phyloP scores from a whole-genome alignment of 2,888 invertebrate genomes.

The Pheosia gnoma region DNA sequence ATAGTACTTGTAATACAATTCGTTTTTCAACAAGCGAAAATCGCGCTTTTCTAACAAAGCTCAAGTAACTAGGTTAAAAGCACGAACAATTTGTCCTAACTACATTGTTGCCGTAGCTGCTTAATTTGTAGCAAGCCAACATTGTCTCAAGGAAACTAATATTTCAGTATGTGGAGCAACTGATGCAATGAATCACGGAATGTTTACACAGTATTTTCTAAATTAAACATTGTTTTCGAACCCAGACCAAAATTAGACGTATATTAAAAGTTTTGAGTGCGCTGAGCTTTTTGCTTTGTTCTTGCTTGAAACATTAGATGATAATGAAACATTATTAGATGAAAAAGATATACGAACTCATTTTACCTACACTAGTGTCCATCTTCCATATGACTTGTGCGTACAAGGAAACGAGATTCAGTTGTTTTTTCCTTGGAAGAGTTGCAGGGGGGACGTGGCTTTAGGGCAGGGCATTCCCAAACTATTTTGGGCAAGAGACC shows the following conservation, averaged over 20 bases:
- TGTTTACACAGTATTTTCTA: conserved; percentile 55
- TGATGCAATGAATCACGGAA: conserved; percentile 63
- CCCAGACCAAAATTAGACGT: conserved; percentile 46
- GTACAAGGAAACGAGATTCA: too few species aligned
- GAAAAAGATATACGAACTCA: too few species aligned
- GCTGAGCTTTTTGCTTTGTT: neutral
- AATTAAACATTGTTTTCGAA: conserved; percentile 59
- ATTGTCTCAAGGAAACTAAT: conserved; percentile 49
- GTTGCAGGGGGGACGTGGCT: too few species aligned
- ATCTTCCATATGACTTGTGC: too few species aligned
- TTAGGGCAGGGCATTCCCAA: too few species aligned
- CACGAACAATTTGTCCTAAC: neutral
- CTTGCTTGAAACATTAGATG: neutral
- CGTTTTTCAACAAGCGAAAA: too few species aligned
- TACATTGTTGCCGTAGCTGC: conserved; percentile 16
- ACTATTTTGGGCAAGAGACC: too few species aligned
- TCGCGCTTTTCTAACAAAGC: too few species aligned
- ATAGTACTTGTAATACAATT: too few species aligned
- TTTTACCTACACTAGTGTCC: too few species aligned
- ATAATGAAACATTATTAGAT: too few species aligned
- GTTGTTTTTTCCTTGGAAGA: too few species aligned
- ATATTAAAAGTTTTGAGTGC: conserved; percentile 18
- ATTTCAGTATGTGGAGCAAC: conserved; percentile 57
- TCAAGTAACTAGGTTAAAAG: neutral
- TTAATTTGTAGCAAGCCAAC: conserved; percentile 33